A percentile compares a stretch with the other conserved stretches of the same genome.
Evolutionary conservation across 92 coral and sea anemone species (phyloP).

Genomic region (Porites divaricata): DNA sequence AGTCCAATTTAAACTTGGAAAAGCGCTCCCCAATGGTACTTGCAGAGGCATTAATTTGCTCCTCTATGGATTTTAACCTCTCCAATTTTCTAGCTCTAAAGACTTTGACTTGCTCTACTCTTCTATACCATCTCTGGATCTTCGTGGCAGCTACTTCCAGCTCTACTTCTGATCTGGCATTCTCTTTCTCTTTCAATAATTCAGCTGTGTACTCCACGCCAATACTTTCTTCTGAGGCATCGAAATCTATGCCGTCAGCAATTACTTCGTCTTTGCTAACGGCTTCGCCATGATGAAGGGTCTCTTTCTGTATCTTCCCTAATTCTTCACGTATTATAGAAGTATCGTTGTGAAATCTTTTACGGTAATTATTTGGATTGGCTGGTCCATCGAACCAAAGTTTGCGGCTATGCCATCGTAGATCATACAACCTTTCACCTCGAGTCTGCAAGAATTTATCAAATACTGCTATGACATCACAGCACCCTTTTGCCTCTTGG

Average conservation of each 20-base stretch:
- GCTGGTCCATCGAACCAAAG: conserved; percentile 25
- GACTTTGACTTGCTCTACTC: background rate
- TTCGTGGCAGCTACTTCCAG: background rate
- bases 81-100: conserved; percentile 5
- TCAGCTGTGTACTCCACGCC: conserved; percentile 16
- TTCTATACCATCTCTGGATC: conserved; percentile 47
- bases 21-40: conserved; percentile 38
- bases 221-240: background rate
- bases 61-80: conserved; percentile 14
- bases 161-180: conserved; percentile 1
- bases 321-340: conserved; percentile 25
- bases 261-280: background rate
- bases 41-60: background rate
- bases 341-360: conserved; percentile 40
- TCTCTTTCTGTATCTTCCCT: background rate
- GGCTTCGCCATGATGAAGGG: background rate
- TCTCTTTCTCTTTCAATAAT: conserved; percentile 39
- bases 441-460: conserved; percentile 52
- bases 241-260: conserved; percentile 7
- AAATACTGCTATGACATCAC: conserved; percentile 68
- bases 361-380: conserved; percentile 32
- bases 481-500: conserved; percentile 35
- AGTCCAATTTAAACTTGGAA: conserved; percentile 70
- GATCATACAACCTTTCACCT: conserved; percentile 63
- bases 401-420: conserved; percentile 60